Evolutionary conservation across 2,888 invertebrate genomes (phyloP), one percentile per base, ranked within the genome.

Genomic region (Dichetophora obliterata): DNA sequence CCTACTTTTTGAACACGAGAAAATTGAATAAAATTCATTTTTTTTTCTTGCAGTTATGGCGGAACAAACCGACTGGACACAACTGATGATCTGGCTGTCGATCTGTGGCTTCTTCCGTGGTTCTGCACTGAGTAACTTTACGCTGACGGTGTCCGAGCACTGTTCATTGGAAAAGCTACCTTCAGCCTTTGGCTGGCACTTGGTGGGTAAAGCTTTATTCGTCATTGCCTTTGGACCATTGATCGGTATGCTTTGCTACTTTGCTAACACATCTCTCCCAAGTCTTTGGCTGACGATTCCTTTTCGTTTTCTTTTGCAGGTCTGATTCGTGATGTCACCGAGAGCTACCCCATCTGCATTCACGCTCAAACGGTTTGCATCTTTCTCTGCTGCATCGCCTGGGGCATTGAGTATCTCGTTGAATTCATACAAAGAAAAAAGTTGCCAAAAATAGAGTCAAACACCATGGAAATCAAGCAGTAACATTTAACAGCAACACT

Each of bases 91-190:
- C 5, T 93, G 94, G 92, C 89, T 95, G 78, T 92, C 94, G 0
- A 92, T 95, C 75, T 94, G 94, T 86, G 95, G 95, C 19, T 95
- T 95, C 90, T 92, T 94, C 88, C 91, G 95, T 76, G 95, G 95
- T 77, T 93, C 94, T 85, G 94, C 94, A 19, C 90, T 95, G 65
- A 94, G 94, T 82, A 95, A 95, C 89, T 93, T 94, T 85, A 94
- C 94, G 48, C 91, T 95, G 8, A 94, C 94, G n/a, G 93, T 95
- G 82, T 94, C 94, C 0, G 94, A 95, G 88, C 93, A 93, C 83
- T 93, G 93, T 81, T 93, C 94, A 0, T 86, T 92, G 81, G 94
- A 94, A 85, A 94, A 94, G 84, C 87, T 95, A 79, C 95, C 94
- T 0, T 94, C 94, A 6, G 94, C 95, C 14, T 94, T 94, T 85